These are phyloP conservation scores for Phytoseiulus persimilis DNA, from an alignment of 2,888 invertebrate genomes.

Conservation along the genomic window DNA sequence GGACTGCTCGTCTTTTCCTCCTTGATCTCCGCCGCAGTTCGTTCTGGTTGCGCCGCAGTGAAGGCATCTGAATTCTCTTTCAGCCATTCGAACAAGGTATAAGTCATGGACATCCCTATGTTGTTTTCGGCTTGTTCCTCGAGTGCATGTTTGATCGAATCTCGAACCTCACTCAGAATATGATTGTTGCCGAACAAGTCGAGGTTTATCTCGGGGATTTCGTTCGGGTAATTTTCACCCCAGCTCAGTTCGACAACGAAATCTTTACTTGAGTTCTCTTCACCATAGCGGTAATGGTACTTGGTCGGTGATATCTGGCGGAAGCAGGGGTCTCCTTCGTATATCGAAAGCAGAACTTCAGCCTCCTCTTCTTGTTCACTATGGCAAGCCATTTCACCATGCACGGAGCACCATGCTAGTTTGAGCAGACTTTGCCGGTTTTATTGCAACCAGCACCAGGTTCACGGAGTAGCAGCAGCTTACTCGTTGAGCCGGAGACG, in stretches of 20 bases:
- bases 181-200: constrained; percentile 87
- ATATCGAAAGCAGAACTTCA: constrained; percentile 82
- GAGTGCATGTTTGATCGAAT: not conserved
- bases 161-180: constrained; percentile 61
- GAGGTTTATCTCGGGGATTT: constrained; percentile 70
- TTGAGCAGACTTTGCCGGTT: not conserved
- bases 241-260: constrained; percentile 80
- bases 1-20: constrained; percentile 37
- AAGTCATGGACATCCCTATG: constrained; percentile 76
- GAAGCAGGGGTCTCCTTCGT: constrained; percentile 81
- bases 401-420: not conserved
- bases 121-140: constrained; percentile 11
- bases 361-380: constrained; percentile 62
- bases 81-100: constrained; percentile 79
- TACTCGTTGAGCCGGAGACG: no score
- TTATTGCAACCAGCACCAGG: not conserved
- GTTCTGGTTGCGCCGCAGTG: constrained; percentile 63
- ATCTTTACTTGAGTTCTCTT: constrained; percentile 67
- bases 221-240: constrained; percentile 75
- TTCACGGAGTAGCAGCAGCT: no score
- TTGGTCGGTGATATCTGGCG: constrained; percentile 56
- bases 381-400: not conserved
- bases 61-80: constrained; percentile 71
- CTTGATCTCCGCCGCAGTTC: constrained; percentile 54
- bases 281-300: constrained; percentile 52